A percentile compares a stretch with the other conserved stretches of the same genome.
Conservation (phyloP, 2,113 vertebrate genomes). For the Zosterops japonicus region DNA sequence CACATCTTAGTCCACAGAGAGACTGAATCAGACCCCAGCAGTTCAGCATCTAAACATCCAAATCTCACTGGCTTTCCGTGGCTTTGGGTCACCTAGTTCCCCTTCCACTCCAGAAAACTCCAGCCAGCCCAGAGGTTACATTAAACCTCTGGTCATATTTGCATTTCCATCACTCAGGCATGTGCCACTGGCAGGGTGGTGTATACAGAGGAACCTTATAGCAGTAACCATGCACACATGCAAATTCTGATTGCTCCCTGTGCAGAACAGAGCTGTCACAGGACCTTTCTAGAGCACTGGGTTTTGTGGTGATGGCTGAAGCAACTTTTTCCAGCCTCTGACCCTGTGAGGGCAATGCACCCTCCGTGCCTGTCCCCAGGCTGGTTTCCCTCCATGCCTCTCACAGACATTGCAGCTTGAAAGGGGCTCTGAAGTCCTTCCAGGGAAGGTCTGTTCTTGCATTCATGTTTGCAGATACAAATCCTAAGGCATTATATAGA, state of each 20-base stretch:
- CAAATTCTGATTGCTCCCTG: neutral
- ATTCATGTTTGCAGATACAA: neutral
- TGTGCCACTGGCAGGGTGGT: accelerated
- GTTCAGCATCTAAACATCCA: neutral
- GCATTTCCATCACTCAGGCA: neutral
- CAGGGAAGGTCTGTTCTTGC: neutral
- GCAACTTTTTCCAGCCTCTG: neutral
- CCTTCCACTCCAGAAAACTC: neutral
- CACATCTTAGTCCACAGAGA: neutral
- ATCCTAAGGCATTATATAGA: neutral
- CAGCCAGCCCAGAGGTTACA: neutral
- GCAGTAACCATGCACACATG: neutral
- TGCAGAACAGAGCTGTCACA: neutral
- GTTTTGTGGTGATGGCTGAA: neutral
- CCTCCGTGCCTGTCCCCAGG: accelerated
- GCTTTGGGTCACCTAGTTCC: neutral
- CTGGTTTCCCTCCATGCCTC: accelerated
- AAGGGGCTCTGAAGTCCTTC: neutral
- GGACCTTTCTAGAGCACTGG: neutral
- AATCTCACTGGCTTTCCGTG: neutral
- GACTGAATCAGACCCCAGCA: neutral
- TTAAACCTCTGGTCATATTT: neutral
- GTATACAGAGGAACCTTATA: neutral
- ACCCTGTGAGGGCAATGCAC: neutral
- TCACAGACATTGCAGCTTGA: accelerated